Base-by-base conservation (phyloP, 2,888 invertebrate species). In the Apotomis capreana region DNA sequence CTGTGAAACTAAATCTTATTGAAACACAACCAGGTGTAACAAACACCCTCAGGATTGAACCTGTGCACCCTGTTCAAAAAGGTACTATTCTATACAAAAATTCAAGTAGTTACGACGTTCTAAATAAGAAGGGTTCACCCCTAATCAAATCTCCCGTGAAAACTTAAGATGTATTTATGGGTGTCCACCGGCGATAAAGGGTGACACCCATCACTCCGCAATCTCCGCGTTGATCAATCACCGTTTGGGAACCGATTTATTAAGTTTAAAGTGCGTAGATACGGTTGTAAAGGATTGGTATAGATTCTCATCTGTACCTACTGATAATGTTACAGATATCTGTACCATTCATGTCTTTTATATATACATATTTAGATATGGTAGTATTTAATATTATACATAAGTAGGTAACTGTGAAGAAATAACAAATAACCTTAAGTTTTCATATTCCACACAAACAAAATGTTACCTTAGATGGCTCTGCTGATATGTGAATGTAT, bases 121-220 rank as follows among this genome's bases (percentile, higher is more conserved):
- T 49, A 9, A 55, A 12, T 44, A 55, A 15, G 40, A 55, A 44
- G 10, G 44, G 55, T 36, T 4, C 12, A 15, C 60, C 55, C 61
- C 54, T 62, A 61, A 69, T 60, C 9, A 54, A 46, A 54, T 49
- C 55, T 55, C 49, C 52, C 44, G 58, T 65, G 70, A 70, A 70
- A 70, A 67, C 65, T 67, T 61, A 67, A 70, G 70, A 60, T 60
- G 60, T 67, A 65, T 70, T 70, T 67, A 67, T 61, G 49, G 55
- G 61, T 46, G 54, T 40, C 58, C n/a, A 68, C 46, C 55, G 60
- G 13, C 52, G 62, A 57, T 15, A 67, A 40, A 40, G 70, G 60
- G 65, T 55, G 61, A 54, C 55, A 46, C 57, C 65, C 40, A 57
- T 55, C 65, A 60, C 15, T 64, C 15, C 44, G 44, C 44, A 13